phyloP scores from a whole-genome alignment of 2,888 invertebrate species.

The Cremastobaeus sp. region DNA sequence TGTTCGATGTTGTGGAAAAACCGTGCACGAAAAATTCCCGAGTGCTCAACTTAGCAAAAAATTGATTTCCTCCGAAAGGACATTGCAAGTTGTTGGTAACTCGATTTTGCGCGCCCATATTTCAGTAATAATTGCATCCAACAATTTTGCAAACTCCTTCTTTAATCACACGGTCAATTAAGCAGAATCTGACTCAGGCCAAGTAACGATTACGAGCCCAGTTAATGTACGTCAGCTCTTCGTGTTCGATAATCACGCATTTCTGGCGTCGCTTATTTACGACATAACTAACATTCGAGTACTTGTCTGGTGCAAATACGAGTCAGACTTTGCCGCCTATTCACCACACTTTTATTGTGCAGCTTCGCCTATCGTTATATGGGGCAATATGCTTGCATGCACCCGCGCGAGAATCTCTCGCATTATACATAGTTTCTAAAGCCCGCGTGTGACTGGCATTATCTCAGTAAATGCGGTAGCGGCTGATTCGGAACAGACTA shows the following conservation, averaged over 20 bases:
- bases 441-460: conserved; percentile 66
- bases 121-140: conserved; percentile 7
- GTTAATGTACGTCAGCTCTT: conserved; percentile 38
- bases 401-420: conserved; percentile 39
- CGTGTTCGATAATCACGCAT: conserved; percentile 45
- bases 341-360: conserved; percentile 49
- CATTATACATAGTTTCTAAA: conserved; percentile 59
- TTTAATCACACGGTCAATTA: conserved; percentile 32
- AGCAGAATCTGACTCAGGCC: conserved; percentile 10
- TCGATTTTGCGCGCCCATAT: not conserved
- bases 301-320: conserved; percentile 19
- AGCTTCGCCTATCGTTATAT: conserved; percentile 17
- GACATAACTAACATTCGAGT: conserved; percentile 19
- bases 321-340: conserved; percentile 35
- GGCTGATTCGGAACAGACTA: conserved; percentile 41
- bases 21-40: too few relatives aligned
- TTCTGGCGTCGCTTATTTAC: conserved; percentile 16
- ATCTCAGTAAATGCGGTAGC: conserved; percentile 64
- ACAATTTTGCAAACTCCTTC: conserved; percentile 12
- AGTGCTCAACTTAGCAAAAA: conserved; percentile 26
- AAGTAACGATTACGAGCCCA: conserved; percentile 34
- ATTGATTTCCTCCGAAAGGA: conserved; percentile 14
- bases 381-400: conserved; percentile 44
- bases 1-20: too few relatives aligned
- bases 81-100: not conserved